A percentile compares a stretch with the other conserved stretches of the same genome.
phyloP scores from a whole-genome alignment of 2,797 vertebrate species.

The Eulemur mongoz region DNA sequence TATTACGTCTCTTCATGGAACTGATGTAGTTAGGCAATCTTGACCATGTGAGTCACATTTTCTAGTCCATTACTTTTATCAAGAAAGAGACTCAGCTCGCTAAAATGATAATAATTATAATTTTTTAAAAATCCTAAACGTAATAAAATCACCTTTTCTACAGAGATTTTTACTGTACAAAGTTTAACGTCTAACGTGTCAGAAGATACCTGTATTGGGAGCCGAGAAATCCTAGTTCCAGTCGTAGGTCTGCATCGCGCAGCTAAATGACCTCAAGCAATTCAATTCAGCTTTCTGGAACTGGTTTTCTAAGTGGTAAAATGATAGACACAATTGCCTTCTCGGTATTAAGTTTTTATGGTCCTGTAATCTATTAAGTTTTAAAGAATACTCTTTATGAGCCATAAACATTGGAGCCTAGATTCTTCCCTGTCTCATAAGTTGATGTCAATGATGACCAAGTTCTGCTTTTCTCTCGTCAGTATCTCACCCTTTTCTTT shows the following conservation, averaged over 20 bases:
- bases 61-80: slow-evolving; percentile 2
- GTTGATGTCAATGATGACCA: background rate
- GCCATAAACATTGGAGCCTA: background rate
- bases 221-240: background rate
- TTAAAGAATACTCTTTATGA: background rate
- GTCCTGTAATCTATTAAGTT: background rate
- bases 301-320: background rate
- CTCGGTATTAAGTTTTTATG: background rate
- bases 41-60: background rate
- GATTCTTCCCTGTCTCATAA: background rate
- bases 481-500: background rate
- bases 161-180: background rate
- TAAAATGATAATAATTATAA: background rate
- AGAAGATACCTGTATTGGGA: background rate
- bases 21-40: background rate
- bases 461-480: background rate
- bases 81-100: background rate
- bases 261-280: background rate
- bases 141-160: background rate
- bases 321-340: background rate
- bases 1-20: background rate
- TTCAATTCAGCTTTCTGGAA: background rate
- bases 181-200: background rate
- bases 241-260: background rate
- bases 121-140: background rate